Evolutionary conservation across 1,140 invertebrate genomes (phyloP), one percentile per base, ranked within the genome.

Genomic region (Drosophila carrolli): DNA sequence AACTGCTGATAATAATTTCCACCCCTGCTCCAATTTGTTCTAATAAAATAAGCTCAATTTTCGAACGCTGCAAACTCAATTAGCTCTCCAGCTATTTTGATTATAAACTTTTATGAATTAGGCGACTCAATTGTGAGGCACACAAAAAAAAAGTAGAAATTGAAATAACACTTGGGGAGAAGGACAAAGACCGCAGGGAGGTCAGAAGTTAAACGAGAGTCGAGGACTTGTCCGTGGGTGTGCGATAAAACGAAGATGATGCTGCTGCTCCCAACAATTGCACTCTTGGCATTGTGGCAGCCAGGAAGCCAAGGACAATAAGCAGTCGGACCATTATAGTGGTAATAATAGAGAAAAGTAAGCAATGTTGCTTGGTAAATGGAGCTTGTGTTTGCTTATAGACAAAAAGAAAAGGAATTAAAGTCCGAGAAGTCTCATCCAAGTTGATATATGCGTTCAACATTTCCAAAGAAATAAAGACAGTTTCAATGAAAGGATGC

Each of bases 21-120:
- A 3, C 9, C 16, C 41, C 14, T 23, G 19, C 47, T 37, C 23
- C 38, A 51, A 29, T 54, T 47, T 29, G 10, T 19, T 23, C 38
- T 71, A 68, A 43, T 38, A 71, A 71, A 48, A 58, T 37, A 58
- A 71, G 48, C 50, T 16, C 41, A n/a, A 57, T 27, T 67, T 67
- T 66, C 23, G 44, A 40, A 65, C 51, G 32, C 53, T 54, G 40
- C 35, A 75, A 88, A 88, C 74, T 74, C 78, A 88, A 89, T 88
- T 88, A 86, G 63, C 60, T 79, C 46, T 44, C 44, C 51, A 44
- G 48, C 29, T 46, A 51, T 63, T 71, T 88, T 77, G 78, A 81
- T 77, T 81, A 62, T 54, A 81, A 81, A 81, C 72, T 78, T 86
- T 82, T 75, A 35, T 83, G 71, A 83, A 78, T 79, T 83, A 83